phyloP scores from a whole-genome alignment of 2,797 vertebrate species.

The Notamacropus eugenii region DNA sequence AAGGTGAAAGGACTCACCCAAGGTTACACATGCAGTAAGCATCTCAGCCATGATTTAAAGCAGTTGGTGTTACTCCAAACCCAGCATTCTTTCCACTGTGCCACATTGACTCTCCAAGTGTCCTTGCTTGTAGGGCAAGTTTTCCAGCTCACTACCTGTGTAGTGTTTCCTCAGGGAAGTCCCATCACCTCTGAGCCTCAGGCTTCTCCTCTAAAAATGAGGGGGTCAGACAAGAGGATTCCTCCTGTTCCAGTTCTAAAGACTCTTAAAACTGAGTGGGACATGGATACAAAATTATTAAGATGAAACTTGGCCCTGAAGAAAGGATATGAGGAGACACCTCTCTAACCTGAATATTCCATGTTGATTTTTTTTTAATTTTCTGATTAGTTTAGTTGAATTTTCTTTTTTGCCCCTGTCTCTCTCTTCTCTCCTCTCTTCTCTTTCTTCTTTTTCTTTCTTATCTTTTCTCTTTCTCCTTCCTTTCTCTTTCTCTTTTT shows the following conservation, averaged over 20 bases:
- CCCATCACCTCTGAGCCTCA: background rate
- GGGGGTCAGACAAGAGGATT: background rate
- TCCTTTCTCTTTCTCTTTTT: fast-evolving
- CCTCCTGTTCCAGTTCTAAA: background rate
- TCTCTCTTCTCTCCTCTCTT: background rate
- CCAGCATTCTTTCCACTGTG: background rate
- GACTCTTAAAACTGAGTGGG: background rate
- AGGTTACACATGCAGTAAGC: background rate
- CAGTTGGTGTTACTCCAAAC: background rate
- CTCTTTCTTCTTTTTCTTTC: too few relatives aligned
- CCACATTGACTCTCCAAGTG: background rate
- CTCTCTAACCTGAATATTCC: background rate
- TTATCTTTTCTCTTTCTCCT: fast-evolving
- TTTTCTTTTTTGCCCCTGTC: background rate
- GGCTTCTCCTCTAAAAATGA: background rate
- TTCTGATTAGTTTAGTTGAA: background rate
- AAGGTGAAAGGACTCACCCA: background rate
- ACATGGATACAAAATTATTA: background rate
- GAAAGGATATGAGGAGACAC: background rate
- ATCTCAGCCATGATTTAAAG: background rate
- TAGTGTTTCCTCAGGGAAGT: background rate
- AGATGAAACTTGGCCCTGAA: background rate
- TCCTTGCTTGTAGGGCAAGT: background rate
- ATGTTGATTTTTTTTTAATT: too few relatives aligned
- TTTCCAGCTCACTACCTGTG: background rate